Evolutionary conservation across 1,140 invertebrate species (phyloP), one percentile per base, ranked within the genome.

Genomic region (Caenorhabditis brenneri): DNA sequence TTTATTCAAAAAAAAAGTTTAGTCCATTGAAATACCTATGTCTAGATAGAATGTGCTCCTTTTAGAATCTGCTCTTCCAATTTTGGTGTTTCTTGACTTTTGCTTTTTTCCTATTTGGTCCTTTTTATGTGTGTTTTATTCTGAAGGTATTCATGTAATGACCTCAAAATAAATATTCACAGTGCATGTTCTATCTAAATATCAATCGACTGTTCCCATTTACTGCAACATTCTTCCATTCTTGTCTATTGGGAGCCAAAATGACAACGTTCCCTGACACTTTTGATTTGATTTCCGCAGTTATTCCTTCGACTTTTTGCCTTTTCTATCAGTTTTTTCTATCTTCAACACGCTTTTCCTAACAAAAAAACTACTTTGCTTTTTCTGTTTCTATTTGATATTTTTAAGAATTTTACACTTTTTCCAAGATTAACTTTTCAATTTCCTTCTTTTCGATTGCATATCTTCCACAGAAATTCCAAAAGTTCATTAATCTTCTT

Each of bases 271-370:
- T 74, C 65, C 65, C 46, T 42, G 65, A 42, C 65, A 74, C 65
- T 74, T 65, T 74, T 74, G 65, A 74, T 74, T 74, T 27, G 36
- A 74, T 74, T 74, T 74, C 65, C 65, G n/a, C n/a, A 46, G 27
- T 74, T 74, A 27, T 74, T 58, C 65, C 33, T n/a, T 19, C 65
- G n/a, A 65, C 29, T 7, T 39, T 65, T 36, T 36, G 16, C 36
- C 0, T 74, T 42, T 42, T 46, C 55, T 65, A 3, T 65, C 22
- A 27, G n/a, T 36, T 19, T 24, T 65, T 36, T 65, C 58, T 36
- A 27, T 27, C 22, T n/a, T 7, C 2, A n/a, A 16, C n/a, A n/a
- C n/a, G 39, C 5, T 42, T 42, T 42, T 42, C 39, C 39, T 42
- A 42, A 42, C 5, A 42, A 42, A 42, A 42, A 42, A 42, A 42